Conservation (phyloP, 2,888 invertebrate species). For the Metacarcinus magister region DNA sequence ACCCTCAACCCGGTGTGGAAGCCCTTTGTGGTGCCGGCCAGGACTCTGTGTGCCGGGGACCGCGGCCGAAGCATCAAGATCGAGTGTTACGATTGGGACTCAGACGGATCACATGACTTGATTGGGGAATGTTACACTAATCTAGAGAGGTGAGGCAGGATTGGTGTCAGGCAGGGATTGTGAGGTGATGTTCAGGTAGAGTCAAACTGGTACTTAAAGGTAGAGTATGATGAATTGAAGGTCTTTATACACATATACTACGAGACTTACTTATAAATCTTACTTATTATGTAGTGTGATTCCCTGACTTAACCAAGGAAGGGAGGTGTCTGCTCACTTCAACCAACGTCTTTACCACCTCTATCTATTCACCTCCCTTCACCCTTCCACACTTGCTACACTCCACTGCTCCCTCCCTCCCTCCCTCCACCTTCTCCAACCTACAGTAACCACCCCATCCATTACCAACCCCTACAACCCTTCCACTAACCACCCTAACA, state of each 20-base stretch:
- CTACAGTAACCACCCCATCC: background rate
- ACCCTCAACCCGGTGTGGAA: constrained; percentile 86
- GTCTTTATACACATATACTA: too few species aligned
- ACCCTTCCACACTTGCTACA: too few species aligned
- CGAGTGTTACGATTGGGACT: constrained; percentile 86
- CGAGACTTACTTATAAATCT: too few species aligned
- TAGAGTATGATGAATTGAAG: too few species aligned
- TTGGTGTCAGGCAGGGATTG: background rate
- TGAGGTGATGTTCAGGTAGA: background rate
- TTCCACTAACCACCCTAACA: background rate
- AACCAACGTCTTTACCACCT: too few species aligned
- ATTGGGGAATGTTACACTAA: constrained; percentile 86
- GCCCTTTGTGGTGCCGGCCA: constrained; percentile 84
- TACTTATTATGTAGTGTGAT: too few species aligned
- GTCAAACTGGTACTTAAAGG: too few species aligned
- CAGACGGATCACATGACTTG: constrained; percentile 85
- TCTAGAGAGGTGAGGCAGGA: constrained; percentile 83
- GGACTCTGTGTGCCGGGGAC: constrained; percentile 85
- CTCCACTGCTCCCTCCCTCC: too few species aligned
- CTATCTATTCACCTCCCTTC: too few species aligned
- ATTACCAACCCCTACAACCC: background rate
- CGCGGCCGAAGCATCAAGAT: constrained; percentile 85
- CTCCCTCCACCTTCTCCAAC: too few species aligned
- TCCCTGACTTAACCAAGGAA: too few species aligned
- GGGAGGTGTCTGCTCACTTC: too few species aligned